These are phyloP conservation scores for Lichenostomus cassidix DNA, from an alignment of 2,113 vertebrate genomes.

Conservation along the genomic window DNA sequence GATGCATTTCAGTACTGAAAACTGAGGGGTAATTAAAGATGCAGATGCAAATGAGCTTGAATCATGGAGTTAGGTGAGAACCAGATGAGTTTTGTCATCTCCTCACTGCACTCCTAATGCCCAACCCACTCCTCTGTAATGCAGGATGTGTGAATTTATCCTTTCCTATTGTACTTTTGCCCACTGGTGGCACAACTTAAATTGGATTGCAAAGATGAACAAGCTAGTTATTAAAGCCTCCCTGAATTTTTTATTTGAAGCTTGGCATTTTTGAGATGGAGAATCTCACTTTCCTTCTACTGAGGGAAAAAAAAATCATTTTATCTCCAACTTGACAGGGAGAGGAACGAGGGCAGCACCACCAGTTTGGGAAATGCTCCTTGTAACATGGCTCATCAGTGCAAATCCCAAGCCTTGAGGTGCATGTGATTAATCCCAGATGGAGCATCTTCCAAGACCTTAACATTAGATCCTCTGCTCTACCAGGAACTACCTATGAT, in stretches of 20 bases:
- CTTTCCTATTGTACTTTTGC: not conserved
- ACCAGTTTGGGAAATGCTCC: not conserved
- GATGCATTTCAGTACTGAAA: accelerated
- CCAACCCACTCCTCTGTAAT: not conserved
- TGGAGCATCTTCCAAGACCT: not conserved
- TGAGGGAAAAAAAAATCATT: not conserved
- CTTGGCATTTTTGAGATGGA: not conserved
- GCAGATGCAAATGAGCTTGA: not conserved
- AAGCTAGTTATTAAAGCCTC: not conserved
- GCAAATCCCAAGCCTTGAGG: not conserved
- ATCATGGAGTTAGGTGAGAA: not conserved
- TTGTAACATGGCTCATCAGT: not conserved
- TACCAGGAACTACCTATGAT: not conserved
- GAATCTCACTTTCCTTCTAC: not conserved
- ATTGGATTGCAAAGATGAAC: not conserved
- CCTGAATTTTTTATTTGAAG: not conserved
- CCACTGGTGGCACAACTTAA: not conserved
- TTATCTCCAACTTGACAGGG: not conserved
- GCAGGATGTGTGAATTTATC: not conserved
- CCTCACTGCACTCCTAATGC: not conserved
- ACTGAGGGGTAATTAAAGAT: not conserved
- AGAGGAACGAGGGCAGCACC: not conserved
- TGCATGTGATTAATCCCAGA: not conserved
- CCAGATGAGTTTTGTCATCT: not conserved
- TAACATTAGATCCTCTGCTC: not conserved